These are phyloP conservation scores for Naso thynnoides DNA, from an alignment of 2,797 vertebrate species.

Conservation along the genomic window DNA sequence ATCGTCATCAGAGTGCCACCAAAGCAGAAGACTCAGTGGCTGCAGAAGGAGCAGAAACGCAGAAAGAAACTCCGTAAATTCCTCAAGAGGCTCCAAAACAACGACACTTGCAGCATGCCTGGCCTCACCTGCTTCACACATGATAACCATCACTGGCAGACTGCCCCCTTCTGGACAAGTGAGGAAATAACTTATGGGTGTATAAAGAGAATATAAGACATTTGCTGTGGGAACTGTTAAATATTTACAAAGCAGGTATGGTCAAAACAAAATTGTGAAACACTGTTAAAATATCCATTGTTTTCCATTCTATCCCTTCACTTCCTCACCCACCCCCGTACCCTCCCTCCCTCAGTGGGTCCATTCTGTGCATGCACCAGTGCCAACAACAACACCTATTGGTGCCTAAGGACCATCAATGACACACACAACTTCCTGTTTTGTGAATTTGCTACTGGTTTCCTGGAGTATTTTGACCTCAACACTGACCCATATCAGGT, in stretches of 20 bases:
- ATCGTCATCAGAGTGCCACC: conserved; percentile 64
- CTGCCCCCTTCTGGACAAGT: conserved; percentile 97
- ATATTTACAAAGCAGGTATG: conserved; percentile 34
- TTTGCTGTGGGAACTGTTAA: conserved; percentile 6
- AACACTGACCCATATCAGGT: conserved; percentile 98
- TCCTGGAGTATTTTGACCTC: conserved; percentile 97
- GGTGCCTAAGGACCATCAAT: conserved; percentile 97
- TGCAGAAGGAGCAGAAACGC: conserved; percentile 93
- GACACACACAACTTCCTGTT: conserved; percentile 98
- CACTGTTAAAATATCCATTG: conserved; percentile 34
- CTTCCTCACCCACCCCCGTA: conserved; percentile 29
- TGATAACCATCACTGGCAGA: conserved; percentile 99
- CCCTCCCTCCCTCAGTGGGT: conserved; percentile 84
- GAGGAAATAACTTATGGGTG: conserved; percentile 66
- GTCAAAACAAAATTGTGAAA: conserved; percentile 51
- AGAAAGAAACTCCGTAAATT: conserved; percentile 97
- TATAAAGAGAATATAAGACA: neutral
- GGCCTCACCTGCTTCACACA: conserved; percentile 99
- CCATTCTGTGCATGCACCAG: conserved; percentile 98
- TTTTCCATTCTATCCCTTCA: conserved; percentile 53
- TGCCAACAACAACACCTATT: conserved; percentile 98
- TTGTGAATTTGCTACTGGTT: conserved; percentile 98
- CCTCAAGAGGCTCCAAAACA: conserved; percentile 95
- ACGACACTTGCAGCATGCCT: conserved; percentile 98
- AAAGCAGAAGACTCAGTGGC: conserved; percentile 91